phyloP scores from a whole-genome alignment of 1,140 invertebrate genomes.

The Calliopsis andreniformis region DNA sequence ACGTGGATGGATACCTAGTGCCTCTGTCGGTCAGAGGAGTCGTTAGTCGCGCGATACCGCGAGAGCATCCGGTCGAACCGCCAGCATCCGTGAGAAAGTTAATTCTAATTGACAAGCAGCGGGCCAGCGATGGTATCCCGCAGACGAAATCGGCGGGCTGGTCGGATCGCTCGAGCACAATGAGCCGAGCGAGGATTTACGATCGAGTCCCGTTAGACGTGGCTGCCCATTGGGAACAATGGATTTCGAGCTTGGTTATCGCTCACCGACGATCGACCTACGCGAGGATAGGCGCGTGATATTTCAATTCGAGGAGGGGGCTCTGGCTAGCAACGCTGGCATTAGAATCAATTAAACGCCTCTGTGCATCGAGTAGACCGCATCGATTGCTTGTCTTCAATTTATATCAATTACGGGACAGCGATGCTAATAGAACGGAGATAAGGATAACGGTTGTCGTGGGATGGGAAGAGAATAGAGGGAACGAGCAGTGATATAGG shows the following conservation, averaged over 20 bases:
- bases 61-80: slow-evolving; percentile 6
- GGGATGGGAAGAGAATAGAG: neutral
- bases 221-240: neutral
- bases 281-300: neutral
- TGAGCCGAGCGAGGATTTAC: slow-evolving; percentile 1
- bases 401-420: slow-evolving; percentile 35
- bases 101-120: slow-evolving; percentile 57
- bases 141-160: slow-evolving; percentile 45
- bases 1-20: slow-evolving; percentile 44
- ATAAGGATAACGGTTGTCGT: neutral
- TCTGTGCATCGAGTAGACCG: neutral
- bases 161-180: neutral
- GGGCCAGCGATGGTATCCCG: slow-evolving; percentile 31
- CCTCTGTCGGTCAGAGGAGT: slow-evolving; percentile 34
- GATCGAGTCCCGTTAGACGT: neutral
- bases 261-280: slow-evolving; percentile 5
- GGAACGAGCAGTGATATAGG: no score
- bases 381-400: neutral
- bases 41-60: slow-evolving; percentile 41
- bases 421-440: slow-evolving; percentile 1
- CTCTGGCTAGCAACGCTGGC: neutral
- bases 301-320: neutral
- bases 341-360: slow-evolving; percentile 5
- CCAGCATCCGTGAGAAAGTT: slow-evolving; percentile 44
- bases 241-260: neutral